Evolutionary conservation across 2,888 invertebrate genomes (phyloP).

Genomic region (Phaonia tiefii): DNA sequence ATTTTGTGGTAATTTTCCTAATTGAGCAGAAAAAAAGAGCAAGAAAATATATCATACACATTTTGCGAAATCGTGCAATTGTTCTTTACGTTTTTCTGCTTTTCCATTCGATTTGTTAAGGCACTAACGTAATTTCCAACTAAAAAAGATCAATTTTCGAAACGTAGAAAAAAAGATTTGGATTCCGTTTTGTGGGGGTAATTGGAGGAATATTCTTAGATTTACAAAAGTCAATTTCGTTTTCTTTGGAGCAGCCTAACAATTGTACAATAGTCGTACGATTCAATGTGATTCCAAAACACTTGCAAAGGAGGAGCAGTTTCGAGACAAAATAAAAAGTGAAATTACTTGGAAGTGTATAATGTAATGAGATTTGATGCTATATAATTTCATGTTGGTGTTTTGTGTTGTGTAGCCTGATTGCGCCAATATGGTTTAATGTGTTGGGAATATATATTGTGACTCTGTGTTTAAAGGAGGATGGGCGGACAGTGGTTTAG

Average conservation of each 20-base stretch:
- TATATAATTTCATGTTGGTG: slow-evolving; percentile 61
- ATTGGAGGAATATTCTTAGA: too few relatives aligned
- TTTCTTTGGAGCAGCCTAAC: too few relatives aligned
- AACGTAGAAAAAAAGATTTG: neutral
- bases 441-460: slow-evolving; percentile 19
- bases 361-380: slow-evolving; percentile 58
- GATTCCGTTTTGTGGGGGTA: slow-evolving; percentile 19
- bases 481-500: too few relatives aligned
- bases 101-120: slow-evolving; percentile 3
- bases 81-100: neutral
- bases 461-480: neutral
- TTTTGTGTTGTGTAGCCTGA: slow-evolving; percentile 17
- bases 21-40: too few relatives aligned
- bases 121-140: slow-evolving; percentile 28
- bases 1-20: neutral
- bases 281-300: too few relatives aligned
- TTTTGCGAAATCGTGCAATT: slow-evolving; percentile 8
- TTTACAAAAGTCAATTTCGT: too few relatives aligned
- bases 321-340: slow-evolving; percentile 56
- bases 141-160: slow-evolving; percentile 33
- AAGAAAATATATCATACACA: too few relatives aligned
- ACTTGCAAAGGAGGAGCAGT: neutral
- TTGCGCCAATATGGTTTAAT: slow-evolving; percentile 42
- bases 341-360: slow-evolving; percentile 60
- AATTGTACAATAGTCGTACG: too few relatives aligned